Conservation (phyloP, 2,888 invertebrate species). For the Phorcus lineatus region DNA sequence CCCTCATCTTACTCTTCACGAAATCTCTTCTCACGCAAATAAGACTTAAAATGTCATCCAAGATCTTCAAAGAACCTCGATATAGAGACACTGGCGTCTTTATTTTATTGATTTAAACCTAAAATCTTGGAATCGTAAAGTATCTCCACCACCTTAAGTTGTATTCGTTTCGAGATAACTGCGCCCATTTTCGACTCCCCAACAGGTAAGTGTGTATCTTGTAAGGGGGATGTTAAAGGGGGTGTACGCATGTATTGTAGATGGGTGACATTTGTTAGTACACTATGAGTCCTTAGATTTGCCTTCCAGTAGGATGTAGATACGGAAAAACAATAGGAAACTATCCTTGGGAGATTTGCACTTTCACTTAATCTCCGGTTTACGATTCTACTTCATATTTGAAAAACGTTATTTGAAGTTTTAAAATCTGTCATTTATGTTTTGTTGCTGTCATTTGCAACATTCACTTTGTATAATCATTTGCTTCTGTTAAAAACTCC, state of each 20-base stretch:
- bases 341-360: too few species aligned
- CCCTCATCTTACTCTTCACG: neutral
- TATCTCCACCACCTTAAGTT: neutral
- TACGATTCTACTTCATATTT: too few species aligned
- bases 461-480: too few species aligned
- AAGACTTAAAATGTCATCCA: conserved; percentile 18
- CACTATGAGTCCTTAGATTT: neutral
- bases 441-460: too few species aligned
- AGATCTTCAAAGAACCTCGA: neutral
- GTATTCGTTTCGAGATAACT: conserved; percentile 14
- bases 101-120: conserved; percentile 22
- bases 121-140: conserved; percentile 16
- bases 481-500: too few species aligned
- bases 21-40: conserved; percentile 13
- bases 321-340: too few species aligned
- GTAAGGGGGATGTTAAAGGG: neutral
- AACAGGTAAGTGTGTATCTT: neutral
- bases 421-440: too few species aligned
- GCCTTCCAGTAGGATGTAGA: neutral
- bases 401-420: too few species aligned
- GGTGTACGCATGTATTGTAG: neutral
- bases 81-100: conserved; percentile 5
- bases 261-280: neutral
- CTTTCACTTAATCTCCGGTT: too few species aligned
- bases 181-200: neutral